Evolutionary conservation across 2,113 vertebrate genomes (phyloP).

Genomic region (Murina feae): DNA sequence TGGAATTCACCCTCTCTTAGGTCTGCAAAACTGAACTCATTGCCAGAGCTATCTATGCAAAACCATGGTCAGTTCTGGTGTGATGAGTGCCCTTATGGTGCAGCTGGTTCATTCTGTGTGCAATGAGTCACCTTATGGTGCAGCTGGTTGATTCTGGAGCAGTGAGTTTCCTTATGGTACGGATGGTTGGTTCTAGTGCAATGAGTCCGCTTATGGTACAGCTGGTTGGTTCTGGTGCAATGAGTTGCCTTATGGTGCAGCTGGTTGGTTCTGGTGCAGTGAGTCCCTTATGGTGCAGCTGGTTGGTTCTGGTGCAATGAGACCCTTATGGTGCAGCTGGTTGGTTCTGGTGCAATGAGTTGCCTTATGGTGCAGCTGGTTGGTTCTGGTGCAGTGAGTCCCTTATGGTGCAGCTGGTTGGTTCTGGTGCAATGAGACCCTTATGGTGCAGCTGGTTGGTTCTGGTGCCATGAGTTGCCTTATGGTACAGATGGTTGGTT

Average conservation of each 20-base stretch:
- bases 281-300: too few species aligned
- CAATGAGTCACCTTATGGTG: accelerated
- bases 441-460: accelerated
- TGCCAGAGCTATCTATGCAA: accelerated
- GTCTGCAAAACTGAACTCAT: accelerated
- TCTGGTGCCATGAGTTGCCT: too few species aligned
- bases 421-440: accelerated
- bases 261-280: too few species aligned
- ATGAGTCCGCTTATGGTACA: too few species aligned
- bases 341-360: too few species aligned
- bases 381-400: background rate
- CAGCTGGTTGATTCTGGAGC: too few species aligned
- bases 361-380: too few species aligned
- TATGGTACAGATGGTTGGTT: background rate
- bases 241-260: accelerated
- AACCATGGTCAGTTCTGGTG: background rate
- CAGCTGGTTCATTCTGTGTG: background rate
- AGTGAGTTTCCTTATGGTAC: too few species aligned
- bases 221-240: accelerated
- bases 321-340: too few species aligned
- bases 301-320: too few species aligned
- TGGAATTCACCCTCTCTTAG: accelerated
- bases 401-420: background rate
- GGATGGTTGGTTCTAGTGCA: too few species aligned
- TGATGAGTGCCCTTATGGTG: too few species aligned